Evolutionary conservation across 37 sponge, comb jelly and placozoan species (phyloP).

Genomic region (Spongilla lacustris): DNA sequence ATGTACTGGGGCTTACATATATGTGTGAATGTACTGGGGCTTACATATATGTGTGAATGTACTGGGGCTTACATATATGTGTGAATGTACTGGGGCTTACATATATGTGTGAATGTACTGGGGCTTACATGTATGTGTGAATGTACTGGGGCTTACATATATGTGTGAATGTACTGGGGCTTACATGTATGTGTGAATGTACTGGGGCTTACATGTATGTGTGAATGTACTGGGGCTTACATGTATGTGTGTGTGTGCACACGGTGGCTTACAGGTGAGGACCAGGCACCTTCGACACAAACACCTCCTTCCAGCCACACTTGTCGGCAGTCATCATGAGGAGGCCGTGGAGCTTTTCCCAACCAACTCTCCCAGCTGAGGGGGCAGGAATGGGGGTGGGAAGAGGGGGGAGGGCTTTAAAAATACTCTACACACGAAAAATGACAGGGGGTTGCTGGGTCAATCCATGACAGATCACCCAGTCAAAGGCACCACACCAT

Average conservation of each 20-base stretch:
- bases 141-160: not conserved
- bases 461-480: too few relatives aligned
- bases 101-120: not conserved
- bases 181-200: conserved; percentile 57
- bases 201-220: not conserved
- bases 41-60: not conserved
- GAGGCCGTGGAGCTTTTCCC: conserved; percentile 74
- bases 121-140: conserved; percentile 63
- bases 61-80: conserved; percentile 46
- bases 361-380: conserved; percentile 60
- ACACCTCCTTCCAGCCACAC: conserved; percentile 81
- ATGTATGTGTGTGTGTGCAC: not conserved
- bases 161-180: not conserved
- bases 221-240: not conserved
- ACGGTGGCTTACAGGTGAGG: conserved; percentile 66
- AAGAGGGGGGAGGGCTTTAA: not conserved
- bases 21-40: too few relatives aligned
- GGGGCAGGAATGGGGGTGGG: not conserved
- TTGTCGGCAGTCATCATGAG: conserved; percentile 73
- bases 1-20: conserved; percentile 36
- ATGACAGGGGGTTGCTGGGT: too few relatives aligned
- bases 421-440: too few relatives aligned
- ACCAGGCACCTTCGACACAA: conserved; percentile 60
- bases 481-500: too few relatives aligned
- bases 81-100: too few relatives aligned